Evolutionary conservation across 1,140 invertebrate species (phyloP).

Genomic region (Brachionus paranguensis): DNA sequence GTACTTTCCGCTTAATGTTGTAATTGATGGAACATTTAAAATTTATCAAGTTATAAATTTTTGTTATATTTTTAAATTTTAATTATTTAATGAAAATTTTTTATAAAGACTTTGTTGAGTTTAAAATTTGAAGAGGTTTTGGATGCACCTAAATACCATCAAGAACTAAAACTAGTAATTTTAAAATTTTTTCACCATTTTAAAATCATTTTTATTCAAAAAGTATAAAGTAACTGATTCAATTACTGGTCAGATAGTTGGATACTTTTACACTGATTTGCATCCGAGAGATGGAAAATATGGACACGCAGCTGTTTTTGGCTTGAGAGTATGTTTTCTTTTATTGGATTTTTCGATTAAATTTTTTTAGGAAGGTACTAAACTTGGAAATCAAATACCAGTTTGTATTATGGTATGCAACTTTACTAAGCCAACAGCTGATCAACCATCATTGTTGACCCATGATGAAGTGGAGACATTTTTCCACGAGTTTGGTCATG

Average conservation of each 20-base stretch:
- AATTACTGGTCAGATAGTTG: constrained; percentile 51
- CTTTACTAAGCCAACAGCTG: constrained; percentile 58
- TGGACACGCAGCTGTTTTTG: constrained; percentile 58
- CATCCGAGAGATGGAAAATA: constrained; percentile 60
- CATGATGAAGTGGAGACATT: constrained; percentile 61
- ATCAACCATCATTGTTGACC: constrained; percentile 58
- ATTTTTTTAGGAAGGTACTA: constrained; percentile 18
- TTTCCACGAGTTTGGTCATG: constrained; percentile 62
- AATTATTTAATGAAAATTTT: neutral
- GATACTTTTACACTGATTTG: constrained; percentile 60
- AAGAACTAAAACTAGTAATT: constrained; percentile 58
- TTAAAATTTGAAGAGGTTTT: constrained; percentile 56
- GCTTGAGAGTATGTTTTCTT: constrained; percentile 49
- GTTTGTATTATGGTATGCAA: constrained; percentile 60
- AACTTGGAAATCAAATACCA: constrained; percentile 49
- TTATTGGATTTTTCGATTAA: neutral
- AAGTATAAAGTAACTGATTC: constrained; percentile 57
- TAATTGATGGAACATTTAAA: constrained; percentile 57
- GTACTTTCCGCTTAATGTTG: constrained; percentile 59
- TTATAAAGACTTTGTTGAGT: constrained; percentile 53
- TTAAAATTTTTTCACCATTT: constrained; percentile 40
- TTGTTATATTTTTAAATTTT: neutral
- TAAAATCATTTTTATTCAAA: neutral
- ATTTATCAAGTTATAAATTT: constrained; percentile 57
- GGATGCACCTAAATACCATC: constrained; percentile 57